phyloP scores from a whole-genome alignment of 2,113 vertebrate genomes.

The Pseudopodoces humilis region DNA sequence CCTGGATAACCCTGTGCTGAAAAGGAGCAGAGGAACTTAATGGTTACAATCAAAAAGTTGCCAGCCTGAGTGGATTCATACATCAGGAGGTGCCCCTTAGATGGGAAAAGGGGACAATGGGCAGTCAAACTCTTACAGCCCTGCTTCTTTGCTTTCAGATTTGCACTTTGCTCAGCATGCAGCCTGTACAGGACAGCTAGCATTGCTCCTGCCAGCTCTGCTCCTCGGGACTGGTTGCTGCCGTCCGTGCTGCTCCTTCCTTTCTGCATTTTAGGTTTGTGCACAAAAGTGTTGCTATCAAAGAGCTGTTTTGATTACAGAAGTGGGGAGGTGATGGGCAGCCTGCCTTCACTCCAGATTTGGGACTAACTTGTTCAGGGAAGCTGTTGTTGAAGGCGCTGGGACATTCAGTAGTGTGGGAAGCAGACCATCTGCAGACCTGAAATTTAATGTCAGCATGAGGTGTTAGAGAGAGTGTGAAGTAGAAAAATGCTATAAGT shows the following conservation, averaged over 20 bases:
- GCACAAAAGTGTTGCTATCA: background rate
- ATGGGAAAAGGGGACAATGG: background rate
- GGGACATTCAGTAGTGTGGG: background rate
- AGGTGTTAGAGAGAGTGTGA: background rate
- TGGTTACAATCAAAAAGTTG: conserved; percentile 16
- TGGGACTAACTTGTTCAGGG: fast-evolving
- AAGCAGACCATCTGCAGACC: conserved; percentile 47
- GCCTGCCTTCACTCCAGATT: background rate
- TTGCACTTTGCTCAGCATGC: background rate
- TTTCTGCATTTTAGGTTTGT: background rate
- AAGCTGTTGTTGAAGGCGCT: background rate
- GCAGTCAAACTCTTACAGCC: background rate
- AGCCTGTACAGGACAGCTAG: background rate
- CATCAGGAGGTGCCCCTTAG: background rate
- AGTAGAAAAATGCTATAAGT: background rate
- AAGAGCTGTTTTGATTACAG: background rate
- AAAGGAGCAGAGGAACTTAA: background rate
- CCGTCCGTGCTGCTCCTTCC: background rate
- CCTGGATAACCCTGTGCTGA: background rate
- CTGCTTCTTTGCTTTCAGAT: background rate
- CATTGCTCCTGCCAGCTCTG: background rate
- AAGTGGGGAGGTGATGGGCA: background rate
- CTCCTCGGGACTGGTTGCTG: background rate
- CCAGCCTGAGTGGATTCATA: background rate
- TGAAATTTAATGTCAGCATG: conserved; percentile 52